Evolutionary conservation across 1,140 invertebrate genomes (phyloP).

Genomic region (Brachionus paranguensis): DNA sequence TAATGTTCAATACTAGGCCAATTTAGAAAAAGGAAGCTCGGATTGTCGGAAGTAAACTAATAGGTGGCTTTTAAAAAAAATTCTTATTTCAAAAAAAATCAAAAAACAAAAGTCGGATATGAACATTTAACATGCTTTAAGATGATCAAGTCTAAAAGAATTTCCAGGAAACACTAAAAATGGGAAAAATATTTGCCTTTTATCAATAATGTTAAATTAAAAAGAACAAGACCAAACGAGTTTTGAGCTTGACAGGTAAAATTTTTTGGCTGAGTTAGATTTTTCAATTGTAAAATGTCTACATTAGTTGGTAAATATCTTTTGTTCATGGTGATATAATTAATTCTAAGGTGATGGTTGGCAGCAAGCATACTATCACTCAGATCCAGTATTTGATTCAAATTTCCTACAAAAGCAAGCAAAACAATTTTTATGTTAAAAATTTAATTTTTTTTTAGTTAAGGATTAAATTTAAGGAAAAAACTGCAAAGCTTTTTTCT

Average conservation of each 20-base stretch:
- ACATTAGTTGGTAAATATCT: slow-evolving; percentile 4
- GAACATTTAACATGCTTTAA: not conserved
- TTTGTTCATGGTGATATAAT: not conserved
- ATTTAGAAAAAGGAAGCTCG: not conserved
- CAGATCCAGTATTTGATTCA: not conserved
- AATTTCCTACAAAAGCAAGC: not conserved
- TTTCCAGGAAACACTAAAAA: not conserved
- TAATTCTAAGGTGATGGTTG: not conserved
- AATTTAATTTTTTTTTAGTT: not conserved
- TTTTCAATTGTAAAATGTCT: slow-evolving; percentile 18
- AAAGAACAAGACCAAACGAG: slow-evolving; percentile 26
- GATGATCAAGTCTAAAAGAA: not conserved
- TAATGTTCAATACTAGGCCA: not conserved
- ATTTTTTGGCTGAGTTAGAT: slow-evolving; percentile 28
- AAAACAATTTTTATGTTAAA: not conserved
- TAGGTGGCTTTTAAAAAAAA: not conserved
- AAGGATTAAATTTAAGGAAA: not conserved
- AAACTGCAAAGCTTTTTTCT: not conserved
- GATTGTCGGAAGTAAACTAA: not conserved
- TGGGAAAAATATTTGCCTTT: slow-evolving; percentile 32
- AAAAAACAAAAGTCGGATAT: not conserved
- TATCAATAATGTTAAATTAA: slow-evolving; percentile 26
- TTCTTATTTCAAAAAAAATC: not conserved
- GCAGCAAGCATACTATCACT: not conserved
- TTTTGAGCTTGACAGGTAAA: slow-evolving; percentile 38